Evolutionary conservation across 2,797 vertebrate species (phyloP).

Genomic region (Simalia tracyae): DNA sequence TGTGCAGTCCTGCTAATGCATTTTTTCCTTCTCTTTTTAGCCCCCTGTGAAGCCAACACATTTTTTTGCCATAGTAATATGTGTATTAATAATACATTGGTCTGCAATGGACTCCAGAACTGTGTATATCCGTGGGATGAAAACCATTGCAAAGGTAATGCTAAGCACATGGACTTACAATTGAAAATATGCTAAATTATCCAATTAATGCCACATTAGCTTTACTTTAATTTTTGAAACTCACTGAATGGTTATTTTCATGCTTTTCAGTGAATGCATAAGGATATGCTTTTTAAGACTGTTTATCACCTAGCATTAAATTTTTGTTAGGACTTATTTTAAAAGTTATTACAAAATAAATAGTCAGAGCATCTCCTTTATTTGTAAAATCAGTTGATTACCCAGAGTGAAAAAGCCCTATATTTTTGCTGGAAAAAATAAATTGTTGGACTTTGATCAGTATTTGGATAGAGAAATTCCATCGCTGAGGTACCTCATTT

Average conservation of each 20-base stretch:
- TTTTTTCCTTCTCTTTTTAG: conserved; percentile 72
- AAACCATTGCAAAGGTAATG: conserved; percentile 97
- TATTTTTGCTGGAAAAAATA: not conserved
- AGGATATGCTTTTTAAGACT: not conserved
- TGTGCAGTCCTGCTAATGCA: not conserved
- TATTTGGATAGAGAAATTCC: not conserved
- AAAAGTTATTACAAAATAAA: not conserved
- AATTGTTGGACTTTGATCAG: not conserved
- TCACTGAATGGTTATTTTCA: not conserved
- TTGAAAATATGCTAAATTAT: not conserved
- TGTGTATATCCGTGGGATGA: conserved; percentile 99
- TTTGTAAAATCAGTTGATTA: not conserved
- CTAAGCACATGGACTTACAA: not conserved
- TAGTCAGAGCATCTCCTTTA: not conserved
- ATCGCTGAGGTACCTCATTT: not conserved
- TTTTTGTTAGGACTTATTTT: not conserved
- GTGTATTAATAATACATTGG: conserved; percentile 97
- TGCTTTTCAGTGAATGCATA: not conserved
- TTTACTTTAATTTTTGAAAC: conserved; percentile 8
- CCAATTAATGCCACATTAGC: not conserved
- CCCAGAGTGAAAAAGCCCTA: not conserved
- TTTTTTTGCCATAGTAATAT: conserved; percentile 99
- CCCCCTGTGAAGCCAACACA: conserved; percentile 92
- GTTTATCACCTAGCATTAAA: not conserved
- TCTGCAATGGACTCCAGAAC: conserved; percentile 98